phyloP scores from a whole-genome alignment of 2,888 invertebrate genomes.

The Cyaniris semiargus region DNA sequence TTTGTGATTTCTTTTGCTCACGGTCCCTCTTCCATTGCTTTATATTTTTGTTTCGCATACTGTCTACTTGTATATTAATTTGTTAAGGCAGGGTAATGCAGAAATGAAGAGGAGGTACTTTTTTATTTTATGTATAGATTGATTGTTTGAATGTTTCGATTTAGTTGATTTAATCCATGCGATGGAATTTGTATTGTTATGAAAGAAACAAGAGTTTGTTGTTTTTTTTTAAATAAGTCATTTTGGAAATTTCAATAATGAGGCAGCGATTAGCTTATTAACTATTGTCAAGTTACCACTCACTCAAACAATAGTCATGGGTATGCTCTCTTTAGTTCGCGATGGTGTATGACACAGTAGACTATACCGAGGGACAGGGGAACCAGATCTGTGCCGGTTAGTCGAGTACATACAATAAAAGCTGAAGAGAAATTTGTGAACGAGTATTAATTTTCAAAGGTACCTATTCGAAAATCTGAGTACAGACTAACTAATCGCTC shows the following conservation, averaged over 20 bases:
- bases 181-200: slow-evolving; percentile 78
- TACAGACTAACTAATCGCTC: slow-evolving; percentile 73
- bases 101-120: slow-evolving; percentile 77
- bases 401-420: slow-evolving; percentile 59
- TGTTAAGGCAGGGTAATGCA: slow-evolving; percentile 79
- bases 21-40: slow-evolving; percentile 75
- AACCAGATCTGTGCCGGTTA: slow-evolving; percentile 15
- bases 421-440: slow-evolving; percentile 76
- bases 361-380: slow-evolving; percentile 18
- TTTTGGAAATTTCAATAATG: slow-evolving; percentile 66
- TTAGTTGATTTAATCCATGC: slow-evolving; percentile 78
- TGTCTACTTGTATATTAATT: slow-evolving; percentile 76
- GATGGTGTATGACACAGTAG: slow-evolving; percentile 56
- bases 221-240: slow-evolving; percentile 75
- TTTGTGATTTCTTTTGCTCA: slow-evolving; percentile 77
- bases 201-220: slow-evolving; percentile 75
- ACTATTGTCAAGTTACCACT: slow-evolving; percentile 75
- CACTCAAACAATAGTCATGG: slow-evolving; percentile 74
- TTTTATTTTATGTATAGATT: slow-evolving; percentile 68
- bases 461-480: slow-evolving; percentile 77
- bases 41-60: slow-evolving; percentile 68
- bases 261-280: slow-evolving; percentile 75
- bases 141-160: slow-evolving; percentile 78
- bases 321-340: slow-evolving; percentile 78
- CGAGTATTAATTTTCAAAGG: slow-evolving; percentile 77